Evolutionary conservation across 2,888 invertebrate genomes (phyloP).

Genomic region (Drosophila paranaensis): DNA sequence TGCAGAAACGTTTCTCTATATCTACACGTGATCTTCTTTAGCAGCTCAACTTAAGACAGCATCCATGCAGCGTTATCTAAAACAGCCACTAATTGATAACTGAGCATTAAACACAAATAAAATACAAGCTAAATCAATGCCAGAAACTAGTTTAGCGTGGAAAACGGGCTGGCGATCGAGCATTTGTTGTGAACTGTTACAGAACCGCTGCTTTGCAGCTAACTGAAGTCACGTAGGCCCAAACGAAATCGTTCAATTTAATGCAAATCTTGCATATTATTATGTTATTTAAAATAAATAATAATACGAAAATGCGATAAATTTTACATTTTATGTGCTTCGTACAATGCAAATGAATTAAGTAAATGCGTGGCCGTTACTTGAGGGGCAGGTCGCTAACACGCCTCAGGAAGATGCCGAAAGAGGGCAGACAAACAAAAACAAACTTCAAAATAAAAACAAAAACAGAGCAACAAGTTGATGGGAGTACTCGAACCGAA

Average conservation of each 20-base stretch:
- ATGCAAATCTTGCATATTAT: conserved; percentile 43
- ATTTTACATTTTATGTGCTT: conserved; percentile 38
- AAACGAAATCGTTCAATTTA: conserved; percentile 21
- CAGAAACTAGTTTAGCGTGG: conserved; percentile 46
- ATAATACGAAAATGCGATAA: conserved; percentile 33
- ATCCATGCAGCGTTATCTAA: not conserved
- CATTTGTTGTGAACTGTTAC: conserved; percentile 26
- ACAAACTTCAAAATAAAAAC: conserved; percentile 12
- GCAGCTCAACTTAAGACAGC: not conserved
- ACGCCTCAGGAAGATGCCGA: conserved; percentile 6
- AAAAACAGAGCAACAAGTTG: not conserved
- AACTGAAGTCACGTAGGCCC: conserved; percentile 70
- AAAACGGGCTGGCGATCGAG: conserved; percentile 43
- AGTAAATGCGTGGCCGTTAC: conserved; percentile 26
- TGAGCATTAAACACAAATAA: conserved; percentile 14
- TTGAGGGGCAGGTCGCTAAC: conserved; percentile 18
- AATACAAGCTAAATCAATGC: conserved; percentile 15
- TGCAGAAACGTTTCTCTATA: not conserved
- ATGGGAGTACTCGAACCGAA: not conserved
- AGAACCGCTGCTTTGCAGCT: conserved; percentile 52
- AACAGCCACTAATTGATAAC: conserved; percentile 23
- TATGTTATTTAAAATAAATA: conserved; percentile 3
- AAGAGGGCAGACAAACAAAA: conserved; percentile 21
- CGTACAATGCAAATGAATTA: conserved; percentile 27
- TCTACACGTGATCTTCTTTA: conserved; percentile 13